Percentiles rank a stretch among this genome's conserved stretches.
phyloP scores from a whole-genome alignment of 64 coral and sea anemone genomes.

The Trachythela sp. region DNA sequence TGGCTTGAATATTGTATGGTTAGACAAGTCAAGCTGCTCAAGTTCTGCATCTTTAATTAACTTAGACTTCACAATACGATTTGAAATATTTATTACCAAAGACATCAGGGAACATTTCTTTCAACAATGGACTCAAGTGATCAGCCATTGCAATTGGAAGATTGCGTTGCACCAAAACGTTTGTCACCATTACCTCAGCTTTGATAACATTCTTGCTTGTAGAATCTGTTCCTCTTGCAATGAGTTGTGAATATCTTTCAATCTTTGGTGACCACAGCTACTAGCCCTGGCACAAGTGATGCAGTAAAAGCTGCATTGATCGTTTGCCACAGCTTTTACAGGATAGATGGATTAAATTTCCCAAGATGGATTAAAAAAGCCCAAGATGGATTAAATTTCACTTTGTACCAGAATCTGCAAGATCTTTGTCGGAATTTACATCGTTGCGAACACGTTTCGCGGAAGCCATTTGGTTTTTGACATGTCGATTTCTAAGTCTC shows the following conservation, averaged over 20 bases:
- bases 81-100: constrained; percentile 30
- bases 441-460: too few relatives aligned
- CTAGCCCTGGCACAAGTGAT: constrained; percentile 22
- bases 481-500: too few relatives aligned
- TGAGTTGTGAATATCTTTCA: constrained; percentile 14
- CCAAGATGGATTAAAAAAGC: too few relatives aligned
- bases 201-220: constrained; percentile 7
- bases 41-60: constrained; percentile 41
- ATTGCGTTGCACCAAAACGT: background rate
- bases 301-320: constrained; percentile 3
- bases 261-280: constrained; percentile 11
- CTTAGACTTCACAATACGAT: constrained; percentile 27
- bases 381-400: background rate
- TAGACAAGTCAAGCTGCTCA: constrained; percentile 15
- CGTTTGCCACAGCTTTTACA: background rate
- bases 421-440: too few relatives aligned
- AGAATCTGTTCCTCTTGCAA: constrained; percentile 29
- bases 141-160: background rate
- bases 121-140: constrained; percentile 14
- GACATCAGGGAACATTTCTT: constrained; percentile 15
- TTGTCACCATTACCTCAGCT: constrained; percentile 25
- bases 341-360: too few relatives aligned
- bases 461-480: too few relatives aligned
- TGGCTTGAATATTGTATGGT: constrained; percentile 35
- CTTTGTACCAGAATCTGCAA: background rate